These are phyloP conservation scores for Dicyrtoma fusca DNA, from an alignment of 2,888 invertebrate species.

Conservation along the genomic window DNA sequence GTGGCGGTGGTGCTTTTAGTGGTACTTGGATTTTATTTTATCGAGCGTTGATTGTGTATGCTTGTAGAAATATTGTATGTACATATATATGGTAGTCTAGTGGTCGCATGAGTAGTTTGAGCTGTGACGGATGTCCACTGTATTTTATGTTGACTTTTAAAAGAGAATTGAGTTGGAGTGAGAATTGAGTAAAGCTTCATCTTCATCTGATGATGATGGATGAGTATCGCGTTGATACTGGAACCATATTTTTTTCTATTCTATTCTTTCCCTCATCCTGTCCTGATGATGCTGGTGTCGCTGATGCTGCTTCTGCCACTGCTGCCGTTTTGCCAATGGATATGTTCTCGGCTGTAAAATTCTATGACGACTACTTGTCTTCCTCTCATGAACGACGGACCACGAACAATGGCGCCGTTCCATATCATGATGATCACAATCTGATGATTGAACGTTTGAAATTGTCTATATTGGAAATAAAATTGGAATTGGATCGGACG, in stretches of 20 bases:
- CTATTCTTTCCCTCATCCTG: background rate
- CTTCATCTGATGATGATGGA: conserved; percentile 29
- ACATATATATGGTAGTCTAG: no score
- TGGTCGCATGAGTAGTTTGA: no score
- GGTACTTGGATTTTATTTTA: no score
- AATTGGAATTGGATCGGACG: background rate
- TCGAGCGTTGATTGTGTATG: no score
- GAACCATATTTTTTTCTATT: conserved; percentile 25
- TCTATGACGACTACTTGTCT: background rate
- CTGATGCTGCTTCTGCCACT: background rate
- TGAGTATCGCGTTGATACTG: conserved; percentile 30
- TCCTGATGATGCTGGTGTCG: background rate
- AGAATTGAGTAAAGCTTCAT: conserved; percentile 14
- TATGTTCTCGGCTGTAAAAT: no score
- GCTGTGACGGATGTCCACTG: conserved; percentile 28
- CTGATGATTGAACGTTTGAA: no score
- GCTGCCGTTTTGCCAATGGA: no score
- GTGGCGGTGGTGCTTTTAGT: no score
- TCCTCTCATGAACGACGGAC: no score
- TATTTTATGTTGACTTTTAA: conserved; percentile 9
- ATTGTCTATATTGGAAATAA: background rate
- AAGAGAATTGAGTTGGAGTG: conserved; percentile 11
- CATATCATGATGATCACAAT: background rate
- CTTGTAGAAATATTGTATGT: no score
- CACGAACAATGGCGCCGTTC: no score